Percentiles rank a stretch among this genome's conserved stretches.
Conservation (phyloP, 2,888 invertebrate species). For the Aphidoletes aphidimyza region DNA sequence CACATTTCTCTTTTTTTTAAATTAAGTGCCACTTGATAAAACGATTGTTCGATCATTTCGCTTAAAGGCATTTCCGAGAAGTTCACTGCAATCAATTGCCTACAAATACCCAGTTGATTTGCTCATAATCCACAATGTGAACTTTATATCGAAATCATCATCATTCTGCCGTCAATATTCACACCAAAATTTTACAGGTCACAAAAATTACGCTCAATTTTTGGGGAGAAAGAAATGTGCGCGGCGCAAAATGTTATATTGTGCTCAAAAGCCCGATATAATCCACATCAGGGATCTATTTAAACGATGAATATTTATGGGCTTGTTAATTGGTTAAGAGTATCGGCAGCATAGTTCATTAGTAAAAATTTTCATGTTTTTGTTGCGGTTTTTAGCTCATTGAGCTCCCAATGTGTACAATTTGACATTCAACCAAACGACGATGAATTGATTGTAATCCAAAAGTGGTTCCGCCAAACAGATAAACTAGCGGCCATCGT, state of each 20-base stretch:
- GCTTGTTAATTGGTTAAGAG: conserved; percentile 1
- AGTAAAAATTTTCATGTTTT: background rate
- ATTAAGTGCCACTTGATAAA: too few relatives aligned
- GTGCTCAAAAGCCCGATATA: too few relatives aligned
- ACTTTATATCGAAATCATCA: background rate
- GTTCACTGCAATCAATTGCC: background rate
- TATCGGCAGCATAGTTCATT: background rate
- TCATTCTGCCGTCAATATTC: too few relatives aligned
- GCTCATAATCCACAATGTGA: background rate
- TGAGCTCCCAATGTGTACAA: too few relatives aligned
- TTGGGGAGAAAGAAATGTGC: background rate
- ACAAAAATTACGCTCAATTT: background rate
- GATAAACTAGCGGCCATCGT: background rate
- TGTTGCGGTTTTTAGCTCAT: background rate
- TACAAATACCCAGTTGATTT: too few relatives aligned
- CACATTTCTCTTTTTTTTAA: too few relatives aligned
- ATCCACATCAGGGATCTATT: conserved; percentile 35
- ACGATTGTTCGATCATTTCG: background rate
- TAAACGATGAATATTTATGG: conserved; percentile 49
- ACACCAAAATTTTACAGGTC: background rate
- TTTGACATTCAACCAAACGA: conserved; percentile 30
- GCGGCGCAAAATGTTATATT: too few relatives aligned
- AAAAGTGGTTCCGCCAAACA: background rate
- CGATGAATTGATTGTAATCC: conserved; percentile 1
- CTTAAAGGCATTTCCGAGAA: background rate